These are phyloP conservation scores for Hermaeophaga mercurialis DNA, from an alignment of 2,888 invertebrate genomes.

Conservation along the genomic window DNA sequence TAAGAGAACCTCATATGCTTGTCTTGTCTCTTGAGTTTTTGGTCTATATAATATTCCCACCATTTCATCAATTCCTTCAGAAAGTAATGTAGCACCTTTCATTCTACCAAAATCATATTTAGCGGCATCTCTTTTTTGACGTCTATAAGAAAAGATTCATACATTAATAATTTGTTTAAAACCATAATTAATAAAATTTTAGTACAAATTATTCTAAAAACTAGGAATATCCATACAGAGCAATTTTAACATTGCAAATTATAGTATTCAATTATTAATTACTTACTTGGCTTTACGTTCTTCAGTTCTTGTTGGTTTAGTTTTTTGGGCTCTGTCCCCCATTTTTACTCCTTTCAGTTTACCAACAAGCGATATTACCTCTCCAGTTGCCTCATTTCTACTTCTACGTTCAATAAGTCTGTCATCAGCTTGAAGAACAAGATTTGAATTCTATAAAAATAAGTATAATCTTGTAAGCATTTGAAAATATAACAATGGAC, in stretches of 20 bases:
- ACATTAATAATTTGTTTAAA: too few relatives aligned
- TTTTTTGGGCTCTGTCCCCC: slow-evolving; percentile 94
- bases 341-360: slow-evolving; percentile 89
- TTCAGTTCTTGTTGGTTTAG: slow-evolving; percentile 91
- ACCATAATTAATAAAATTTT: background rate
- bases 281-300: slow-evolving; percentile 89
- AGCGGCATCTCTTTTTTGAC: slow-evolving; percentile 90
- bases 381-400: slow-evolving; percentile 99
- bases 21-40: slow-evolving; percentile 95
- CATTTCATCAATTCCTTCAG: slow-evolving; percentile 90
- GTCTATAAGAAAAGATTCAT: slow-evolving; percentile 58
- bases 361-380: slow-evolving; percentile 94
- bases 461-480: too few relatives aligned
- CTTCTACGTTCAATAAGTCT: slow-evolving; percentile 94
- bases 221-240: too few relatives aligned
- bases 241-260: background rate
- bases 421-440: slow-evolving; percentile 99
- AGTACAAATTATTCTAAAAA: background rate
- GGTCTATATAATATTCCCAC: slow-evolving; percentile 95
- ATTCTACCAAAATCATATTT: slow-evolving; percentile 89
- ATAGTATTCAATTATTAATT: background rate
- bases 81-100: slow-evolving; percentile 83
- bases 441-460: slow-evolving; percentile 95
- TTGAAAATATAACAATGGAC: too few relatives aligned
- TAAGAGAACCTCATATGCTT: slow-evolving; percentile 94